Evolutionary conservation across 2,113 vertebrate genomes (phyloP).

Genomic region (Gallinago paraguaiae): DNA sequence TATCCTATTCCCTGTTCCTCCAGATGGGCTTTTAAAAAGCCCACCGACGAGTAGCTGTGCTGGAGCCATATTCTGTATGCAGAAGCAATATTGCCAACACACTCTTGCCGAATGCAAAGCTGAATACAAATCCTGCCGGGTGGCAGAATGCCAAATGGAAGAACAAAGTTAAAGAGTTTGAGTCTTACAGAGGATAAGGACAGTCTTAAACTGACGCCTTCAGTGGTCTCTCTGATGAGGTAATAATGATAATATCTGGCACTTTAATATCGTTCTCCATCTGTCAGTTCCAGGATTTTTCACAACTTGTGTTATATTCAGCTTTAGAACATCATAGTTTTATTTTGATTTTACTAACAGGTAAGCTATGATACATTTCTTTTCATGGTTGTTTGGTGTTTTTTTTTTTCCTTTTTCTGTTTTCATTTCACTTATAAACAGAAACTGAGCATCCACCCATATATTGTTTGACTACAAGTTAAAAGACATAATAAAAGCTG

Average conservation of each 20-base stretch:
- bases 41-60: not conserved
- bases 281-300: conserved; percentile 36
- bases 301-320: conserved; percentile 27
- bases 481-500: not conserved
- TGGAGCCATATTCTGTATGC: not conserved
- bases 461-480: not conserved
- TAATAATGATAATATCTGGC: conserved; percentile 49
- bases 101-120: not conserved
- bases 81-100: not conserved
- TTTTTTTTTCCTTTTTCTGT: not conserved
- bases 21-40: conserved; percentile 19
- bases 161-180: conserved; percentile 31
- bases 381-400: not conserved
- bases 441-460: not conserved
- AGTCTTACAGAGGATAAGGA: not conserved
- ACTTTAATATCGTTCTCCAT: conserved; percentile 31
- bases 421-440: not conserved
- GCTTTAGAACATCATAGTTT: conserved; percentile 10
- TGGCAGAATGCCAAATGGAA: conserved; percentile 2
- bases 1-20: not conserved
- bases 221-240: not conserved
- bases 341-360: not conserved
- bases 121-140: not conserved
- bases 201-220: not conserved
- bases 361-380: not conserved